Evolutionary conservation across 2,113 vertebrate species (phyloP), one percentile per base, ranked within the genome.

Genomic region (Oryzias javanicus): DNA sequence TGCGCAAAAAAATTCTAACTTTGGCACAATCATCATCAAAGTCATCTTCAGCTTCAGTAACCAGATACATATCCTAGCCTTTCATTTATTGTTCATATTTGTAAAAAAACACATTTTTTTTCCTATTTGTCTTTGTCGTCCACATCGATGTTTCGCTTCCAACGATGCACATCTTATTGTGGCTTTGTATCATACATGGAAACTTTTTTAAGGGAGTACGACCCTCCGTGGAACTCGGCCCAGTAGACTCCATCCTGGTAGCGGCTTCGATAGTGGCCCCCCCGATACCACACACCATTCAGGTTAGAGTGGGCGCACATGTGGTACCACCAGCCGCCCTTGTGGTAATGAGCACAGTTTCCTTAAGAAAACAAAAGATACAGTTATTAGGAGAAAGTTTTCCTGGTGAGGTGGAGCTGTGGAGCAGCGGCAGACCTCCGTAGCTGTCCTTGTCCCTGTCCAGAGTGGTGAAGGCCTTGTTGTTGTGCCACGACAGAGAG

Each of bases 271-370:
- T 97, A 97, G 70, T 96, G 94, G 10, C 95, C 94, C 0, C 95
- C 95, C 3, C 86, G 87, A 67, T 97, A 94, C 94, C 95, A 97
- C 46, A 97, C 88, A 0, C 95, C 95, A 0, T 97, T 97, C 57
- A 96, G 90, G 78, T 97, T 97, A 55, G 94, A 95, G 75, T 95
- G 95, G 64, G 94, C 94, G 49, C 94, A 97, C 89, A 93, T 94
- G 49, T 96, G 93, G 75, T 96, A 96, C 94, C 94, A 96, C 94
- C 95, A 97, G 60, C 94, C 95, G 16, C 94, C 94, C 64, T 94
- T 95, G 67, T 95, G 95, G 82, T 87, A 95, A 67, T 96, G 91
- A 76, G 95, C 95, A 18, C 95, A 97, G 85, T 95, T 96, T 67
- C 95, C 95, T 97, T 78, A 13, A 16, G 29, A 22, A 6, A 67